phyloP scores from a whole-genome alignment of 2,113 vertebrate species.

The Oryzias curvinotus region DNA sequence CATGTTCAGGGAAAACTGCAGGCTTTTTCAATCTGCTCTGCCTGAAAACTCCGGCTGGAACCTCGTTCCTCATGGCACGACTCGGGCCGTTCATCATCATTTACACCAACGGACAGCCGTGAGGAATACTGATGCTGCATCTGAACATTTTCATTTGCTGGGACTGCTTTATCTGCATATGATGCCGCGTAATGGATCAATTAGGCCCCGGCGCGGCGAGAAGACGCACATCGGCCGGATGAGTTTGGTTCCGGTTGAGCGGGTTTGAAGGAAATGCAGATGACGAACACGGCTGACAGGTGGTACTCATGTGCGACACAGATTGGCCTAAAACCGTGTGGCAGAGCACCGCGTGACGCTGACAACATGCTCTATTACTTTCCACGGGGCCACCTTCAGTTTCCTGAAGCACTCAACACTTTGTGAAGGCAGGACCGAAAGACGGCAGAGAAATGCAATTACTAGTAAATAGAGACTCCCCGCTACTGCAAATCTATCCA shows the following conservation, averaged over 20 bases:
- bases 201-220: conserved; percentile 24
- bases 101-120: conserved; percentile 24
- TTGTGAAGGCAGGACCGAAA: conserved; percentile 62
- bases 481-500: conserved; percentile 71
- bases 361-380: conserved; percentile 63
- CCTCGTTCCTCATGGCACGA: not conserved
- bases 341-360: conserved; percentile 38
- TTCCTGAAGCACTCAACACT: conserved; percentile 61
- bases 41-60: too few relatives aligned
- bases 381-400: conserved; percentile 61
- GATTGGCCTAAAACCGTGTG: conserved; percentile 61
- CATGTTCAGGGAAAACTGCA: too few relatives aligned
- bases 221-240: conserved; percentile 9
- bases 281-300: conserved; percentile 43
- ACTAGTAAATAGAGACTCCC: conserved; percentile 77
- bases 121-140: conserved; percentile 41
- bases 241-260: conserved; percentile 20
- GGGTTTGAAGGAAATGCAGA: conserved; percentile 26
- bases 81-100: conserved; percentile 36
- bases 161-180: conserved; percentile 3
- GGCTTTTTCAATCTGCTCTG: too few relatives aligned
- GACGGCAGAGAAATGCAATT: conserved; percentile 76
- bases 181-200: conserved; percentile 40
- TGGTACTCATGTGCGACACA: conserved; percentile 49
- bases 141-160: conserved; percentile 32